phyloP scores from a whole-genome alignment of 2,888 invertebrate species.

The Teinopalpus imperialis region DNA sequence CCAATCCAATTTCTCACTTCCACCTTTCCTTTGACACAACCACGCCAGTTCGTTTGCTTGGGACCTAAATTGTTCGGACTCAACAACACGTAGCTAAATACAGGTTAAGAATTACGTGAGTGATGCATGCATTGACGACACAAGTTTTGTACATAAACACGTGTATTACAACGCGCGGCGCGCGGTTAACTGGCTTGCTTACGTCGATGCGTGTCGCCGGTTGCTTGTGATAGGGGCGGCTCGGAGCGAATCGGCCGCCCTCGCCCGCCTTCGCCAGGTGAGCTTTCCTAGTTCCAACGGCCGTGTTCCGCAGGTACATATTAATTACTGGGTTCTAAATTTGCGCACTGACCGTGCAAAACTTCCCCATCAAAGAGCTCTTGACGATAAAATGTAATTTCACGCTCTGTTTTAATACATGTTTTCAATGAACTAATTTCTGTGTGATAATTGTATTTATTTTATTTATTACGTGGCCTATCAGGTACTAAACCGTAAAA shows the following conservation, averaged over 20 bases:
- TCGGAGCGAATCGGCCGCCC: constrained; percentile 33
- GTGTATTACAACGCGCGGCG: constrained; percentile 42
- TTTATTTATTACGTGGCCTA: no score
- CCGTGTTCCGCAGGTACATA: constrained; percentile 46
- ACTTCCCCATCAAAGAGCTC: constrained; percentile 36
- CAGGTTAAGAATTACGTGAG: constrained; percentile 38
- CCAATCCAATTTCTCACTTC: constrained; percentile 9
- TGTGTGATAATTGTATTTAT: no score
- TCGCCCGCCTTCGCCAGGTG: constrained; percentile 48
- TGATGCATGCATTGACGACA: constrained; percentile 38
- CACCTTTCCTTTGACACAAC: constrained; percentile 7
- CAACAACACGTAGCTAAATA: constrained; percentile 37
- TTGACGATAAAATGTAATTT: constrained; percentile 45
- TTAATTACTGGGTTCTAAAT: constrained; percentile 72
- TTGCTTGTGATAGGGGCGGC: constrained; percentile 32
- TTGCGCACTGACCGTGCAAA: constrained; percentile 52
- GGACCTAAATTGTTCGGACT: constrained; percentile 12
- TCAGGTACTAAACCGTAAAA: no score
- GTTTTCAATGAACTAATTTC: constrained; percentile 29
- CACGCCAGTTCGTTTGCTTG: constrained; percentile 1
- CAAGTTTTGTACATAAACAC: constrained; percentile 34
- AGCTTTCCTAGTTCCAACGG: constrained; percentile 34
- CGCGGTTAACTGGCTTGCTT: constrained; percentile 55
- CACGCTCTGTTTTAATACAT: constrained; percentile 31
- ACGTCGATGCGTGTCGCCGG: constrained; percentile 36